Evolutionary conservation across 2,113 vertebrate species (phyloP).

Genomic region (Cinclus mexicanus): DNA sequence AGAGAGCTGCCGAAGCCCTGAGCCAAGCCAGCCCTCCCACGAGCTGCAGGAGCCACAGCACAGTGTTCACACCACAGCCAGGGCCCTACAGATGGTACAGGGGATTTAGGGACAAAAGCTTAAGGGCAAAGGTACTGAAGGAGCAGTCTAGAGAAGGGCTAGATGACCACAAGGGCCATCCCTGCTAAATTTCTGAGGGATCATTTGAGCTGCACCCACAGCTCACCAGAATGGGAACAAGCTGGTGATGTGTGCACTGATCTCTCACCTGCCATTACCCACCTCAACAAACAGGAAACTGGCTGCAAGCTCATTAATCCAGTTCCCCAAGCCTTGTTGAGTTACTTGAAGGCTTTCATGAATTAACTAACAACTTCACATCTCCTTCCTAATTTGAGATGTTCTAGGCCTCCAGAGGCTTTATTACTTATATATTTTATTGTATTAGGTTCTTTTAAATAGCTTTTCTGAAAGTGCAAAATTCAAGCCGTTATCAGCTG

Average conservation of each 20-base stretch:
- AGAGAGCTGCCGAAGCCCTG: neutral
- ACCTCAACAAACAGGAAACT: neutral
- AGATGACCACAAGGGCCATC: neutral
- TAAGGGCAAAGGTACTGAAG: accelerated
- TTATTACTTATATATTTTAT: neutral
- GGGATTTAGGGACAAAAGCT: neutral
- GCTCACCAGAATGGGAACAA: neutral
- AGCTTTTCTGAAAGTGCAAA: neutral
- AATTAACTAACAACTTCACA: neutral
- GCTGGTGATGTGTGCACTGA: neutral
- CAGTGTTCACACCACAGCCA: accelerated
- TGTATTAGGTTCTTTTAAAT: neutral
- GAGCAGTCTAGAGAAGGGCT: neutral
- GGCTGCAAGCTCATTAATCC: neutral
- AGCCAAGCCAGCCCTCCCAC: neutral
- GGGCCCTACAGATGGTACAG: accelerated
- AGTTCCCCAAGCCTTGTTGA: neutral
- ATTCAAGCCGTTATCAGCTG: neutral
- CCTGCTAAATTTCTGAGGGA: neutral
- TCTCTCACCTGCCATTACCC: neutral
- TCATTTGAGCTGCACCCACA: accelerated
- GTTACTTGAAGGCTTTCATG: neutral
- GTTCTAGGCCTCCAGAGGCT: neutral
- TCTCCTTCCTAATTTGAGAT: neutral
- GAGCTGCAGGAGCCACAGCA: accelerated